Percentiles rank a stretch among this genome's conserved stretches.
phyloP scores from a whole-genome alignment of 2,888 invertebrate species.

The Drosophila yooni region DNA sequence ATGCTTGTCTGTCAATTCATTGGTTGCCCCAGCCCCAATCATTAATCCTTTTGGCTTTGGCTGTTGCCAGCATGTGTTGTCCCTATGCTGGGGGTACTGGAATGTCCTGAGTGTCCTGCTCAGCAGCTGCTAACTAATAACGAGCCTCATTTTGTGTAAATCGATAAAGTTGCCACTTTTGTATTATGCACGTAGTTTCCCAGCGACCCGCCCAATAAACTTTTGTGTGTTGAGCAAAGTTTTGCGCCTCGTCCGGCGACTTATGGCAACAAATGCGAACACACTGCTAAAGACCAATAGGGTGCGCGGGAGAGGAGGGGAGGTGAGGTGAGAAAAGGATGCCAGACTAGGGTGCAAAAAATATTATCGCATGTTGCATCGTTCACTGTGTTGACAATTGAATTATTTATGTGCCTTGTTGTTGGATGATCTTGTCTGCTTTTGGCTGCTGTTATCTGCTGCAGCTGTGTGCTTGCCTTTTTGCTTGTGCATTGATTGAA shows the following conservation, averaged over 20 bases:
- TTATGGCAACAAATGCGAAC: constrained; percentile 31
- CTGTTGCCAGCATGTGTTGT: constrained; percentile 22
- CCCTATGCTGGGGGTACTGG: neutral
- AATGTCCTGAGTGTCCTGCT: constrained; percentile 33
- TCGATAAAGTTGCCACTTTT: constrained; percentile 77
- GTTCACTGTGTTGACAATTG: constrained; percentile 75
- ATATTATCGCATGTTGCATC: constrained; percentile 77
- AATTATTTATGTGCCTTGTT: constrained; percentile 77
- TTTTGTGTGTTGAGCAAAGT: constrained; percentile 57
- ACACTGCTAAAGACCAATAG: constrained; percentile 6
- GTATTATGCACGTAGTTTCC: constrained; percentile 57
- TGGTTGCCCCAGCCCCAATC: neutral
- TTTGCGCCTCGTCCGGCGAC: constrained; percentile 46
- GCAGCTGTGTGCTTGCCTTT: constrained; percentile 60
- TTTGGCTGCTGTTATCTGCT: constrained; percentile 12
- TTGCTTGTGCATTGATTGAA: constrained; percentile 78
- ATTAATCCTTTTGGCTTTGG: constrained; percentile 13
- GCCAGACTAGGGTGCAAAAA: constrained; percentile 23
- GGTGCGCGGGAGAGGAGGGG: neutral
- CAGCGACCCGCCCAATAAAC: constrained; percentile 52
- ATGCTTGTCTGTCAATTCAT: neutral
- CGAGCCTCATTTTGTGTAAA: constrained; percentile 77
- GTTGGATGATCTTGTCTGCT: constrained; percentile 52
- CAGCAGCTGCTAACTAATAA: constrained; percentile 70
- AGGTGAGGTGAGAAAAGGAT: neutral